Conservation (phyloP, 2,888 invertebrate species). For the Metellina segmentata region DNA sequence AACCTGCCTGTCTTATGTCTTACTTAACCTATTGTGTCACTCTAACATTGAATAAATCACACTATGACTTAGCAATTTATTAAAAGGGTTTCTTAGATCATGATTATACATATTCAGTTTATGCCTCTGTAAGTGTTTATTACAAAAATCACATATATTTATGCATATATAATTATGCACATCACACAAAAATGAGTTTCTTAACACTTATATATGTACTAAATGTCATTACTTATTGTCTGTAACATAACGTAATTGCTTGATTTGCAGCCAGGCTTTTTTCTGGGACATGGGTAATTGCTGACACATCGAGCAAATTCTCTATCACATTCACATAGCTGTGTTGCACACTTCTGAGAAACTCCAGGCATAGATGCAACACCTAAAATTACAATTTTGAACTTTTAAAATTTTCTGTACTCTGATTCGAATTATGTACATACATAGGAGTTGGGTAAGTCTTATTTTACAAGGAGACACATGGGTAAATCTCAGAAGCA, state of each 20-base stretch:
- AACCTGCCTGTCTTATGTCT: too few species aligned
- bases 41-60: too few species aligned
- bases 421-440: too few species aligned
- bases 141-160: too few species aligned
- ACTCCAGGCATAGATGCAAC: conserved; percentile 65
- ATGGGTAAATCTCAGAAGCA: too few species aligned
- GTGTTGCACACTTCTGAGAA: conserved; percentile 82
- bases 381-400: conserved; percentile 22
- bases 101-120: too few species aligned
- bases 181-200: background rate
- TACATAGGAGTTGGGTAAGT: background rate
- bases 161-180: too few species aligned
- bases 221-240: conserved; percentile 48
- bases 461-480: background rate
- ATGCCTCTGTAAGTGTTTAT: too few species aligned
- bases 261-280: conserved; percentile 58
- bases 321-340: conserved; percentile 92
- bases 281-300: conserved; percentile 87
- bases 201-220: background rate
- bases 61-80: too few species aligned
- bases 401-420: too few species aligned
- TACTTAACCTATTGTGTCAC: too few species aligned
- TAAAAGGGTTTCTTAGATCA: too few species aligned
- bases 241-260: conserved; percentile 64
- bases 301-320: conserved; percentile 89